Base-by-base conservation (phyloP, 1,140 invertebrate species). In the Caenorhabditis elegans region DNA sequence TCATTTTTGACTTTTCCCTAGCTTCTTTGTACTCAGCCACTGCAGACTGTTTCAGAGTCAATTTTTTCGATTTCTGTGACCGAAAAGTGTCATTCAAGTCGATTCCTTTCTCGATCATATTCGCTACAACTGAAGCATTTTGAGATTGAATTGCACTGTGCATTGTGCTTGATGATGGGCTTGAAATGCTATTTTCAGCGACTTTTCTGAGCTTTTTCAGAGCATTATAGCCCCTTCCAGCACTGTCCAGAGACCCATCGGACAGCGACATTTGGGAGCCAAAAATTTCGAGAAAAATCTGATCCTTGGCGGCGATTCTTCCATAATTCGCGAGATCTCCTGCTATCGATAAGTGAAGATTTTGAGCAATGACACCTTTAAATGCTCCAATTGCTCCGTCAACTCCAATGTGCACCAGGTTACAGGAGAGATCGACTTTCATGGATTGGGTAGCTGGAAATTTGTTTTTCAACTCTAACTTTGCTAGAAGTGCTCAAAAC, bases 31-130 rank as follows among this genome's bases (percentile, higher is more conserved):
- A 79, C n/a, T 60, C 55, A 3, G 53, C 13, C 47, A 55, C 43
- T 5, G 78, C 78, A n/a, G 78, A 60, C 78, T 79, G 78, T 11
- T 55, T 53, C 39, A 79, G 43, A 8, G 78, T 79, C 19, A 60
- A 11, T 39, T 53, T 65, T 15, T 70, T 46, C 0, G 34, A 65
- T 5, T 26, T 39, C 11, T 24, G 36, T 10, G 48, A 65, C 34
- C 49, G 53, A 11, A 70, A 13, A 24, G 36, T 79, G 34, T 79
- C 78, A 70, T 79, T 79, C 39, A 79, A 48, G 28, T 79, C 78
- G 22, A 79, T 55, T 24, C 78, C 78, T 2, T 55, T 79, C 39
- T 79, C 78, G 24, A 79, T 79, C 78, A 79, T 43, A 39, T 79
- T 79, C 2, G 78, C 78, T 6, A 55, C 78, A 13, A 43, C 78